A percentile compares a stretch with the other conserved stretches of the same genome.
phyloP scores from a whole-genome alignment of 2,113 vertebrate genomes.

The Spea multiplicata region DNA sequence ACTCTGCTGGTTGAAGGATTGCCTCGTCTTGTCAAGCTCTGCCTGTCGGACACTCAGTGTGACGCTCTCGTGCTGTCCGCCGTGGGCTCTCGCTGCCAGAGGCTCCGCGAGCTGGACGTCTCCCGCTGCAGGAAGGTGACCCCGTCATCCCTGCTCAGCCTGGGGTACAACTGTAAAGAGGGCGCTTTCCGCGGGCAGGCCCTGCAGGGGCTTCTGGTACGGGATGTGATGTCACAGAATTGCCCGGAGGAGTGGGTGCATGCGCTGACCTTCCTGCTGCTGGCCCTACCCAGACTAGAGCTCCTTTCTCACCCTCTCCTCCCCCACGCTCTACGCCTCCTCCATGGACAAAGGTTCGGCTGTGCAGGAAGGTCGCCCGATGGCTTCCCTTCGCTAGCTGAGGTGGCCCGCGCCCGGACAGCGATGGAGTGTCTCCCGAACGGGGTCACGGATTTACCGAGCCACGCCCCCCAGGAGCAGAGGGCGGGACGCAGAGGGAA shows the following conservation, averaged over 20 bases:
- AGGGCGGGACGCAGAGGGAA: accelerated
- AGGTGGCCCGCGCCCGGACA: background rate
- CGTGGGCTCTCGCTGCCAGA: constrained; percentile 48
- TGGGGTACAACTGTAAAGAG: constrained; percentile 44
- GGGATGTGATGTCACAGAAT: accelerated
- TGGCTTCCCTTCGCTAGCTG: constrained; percentile 52
- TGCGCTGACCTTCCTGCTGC: constrained; percentile 50
- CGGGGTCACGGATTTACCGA: too few species aligned
- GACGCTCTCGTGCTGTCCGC: constrained; percentile 51
- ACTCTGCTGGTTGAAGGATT: constrained; percentile 52
- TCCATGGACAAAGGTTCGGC: accelerated
- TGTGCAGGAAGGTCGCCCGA: accelerated
- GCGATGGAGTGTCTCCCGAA: background rate
- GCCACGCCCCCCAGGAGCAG: background rate
- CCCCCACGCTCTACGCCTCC: background rate
- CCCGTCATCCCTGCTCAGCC: background rate
- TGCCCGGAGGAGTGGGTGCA: accelerated
- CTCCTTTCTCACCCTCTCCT: background rate
- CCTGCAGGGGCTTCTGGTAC: constrained; percentile 44
- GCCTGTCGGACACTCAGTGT: constrained; percentile 52
- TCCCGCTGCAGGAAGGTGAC: constrained; percentile 54
- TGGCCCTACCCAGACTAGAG: constrained; percentile 51
- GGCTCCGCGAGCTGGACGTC: constrained; percentile 55
- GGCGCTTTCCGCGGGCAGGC: background rate
- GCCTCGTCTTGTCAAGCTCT: constrained; percentile 49